phyloP scores from a whole-genome alignment of 2,888 invertebrate species.

The Rhyacophila evoluta region DNA sequence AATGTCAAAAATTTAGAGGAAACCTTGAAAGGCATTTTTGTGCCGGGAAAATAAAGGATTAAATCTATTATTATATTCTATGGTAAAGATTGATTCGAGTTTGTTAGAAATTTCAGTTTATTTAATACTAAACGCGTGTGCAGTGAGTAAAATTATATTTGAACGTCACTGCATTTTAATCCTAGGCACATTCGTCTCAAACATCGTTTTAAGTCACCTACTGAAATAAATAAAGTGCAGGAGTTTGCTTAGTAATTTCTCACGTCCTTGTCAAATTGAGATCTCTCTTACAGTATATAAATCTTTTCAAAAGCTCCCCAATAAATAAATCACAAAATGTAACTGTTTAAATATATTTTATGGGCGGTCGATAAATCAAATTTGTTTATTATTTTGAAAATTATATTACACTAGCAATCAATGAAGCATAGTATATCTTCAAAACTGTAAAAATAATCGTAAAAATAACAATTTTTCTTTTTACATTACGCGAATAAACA shows the following conservation, averaged over 20 bases:
- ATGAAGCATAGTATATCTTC: too few species aligned
- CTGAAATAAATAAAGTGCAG: background rate
- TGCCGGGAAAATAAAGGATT: too few species aligned
- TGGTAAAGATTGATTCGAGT: too few species aligned
- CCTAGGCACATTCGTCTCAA: background rate
- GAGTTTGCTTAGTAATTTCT: background rate
- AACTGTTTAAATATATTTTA: background rate
- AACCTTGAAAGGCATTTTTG: too few species aligned
- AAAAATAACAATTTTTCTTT: too few species aligned
- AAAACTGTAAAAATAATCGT: background rate
- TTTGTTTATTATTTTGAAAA: background rate
- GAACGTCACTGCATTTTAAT: background rate
- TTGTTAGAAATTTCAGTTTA: too few species aligned
- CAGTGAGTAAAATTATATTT: too few species aligned
- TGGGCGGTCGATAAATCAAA: background rate
- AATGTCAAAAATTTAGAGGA: too few species aligned
- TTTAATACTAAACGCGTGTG: too few species aligned
- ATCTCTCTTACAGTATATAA: background rate
- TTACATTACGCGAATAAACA: too few species aligned
- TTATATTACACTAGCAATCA: background rate
- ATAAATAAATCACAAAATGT: background rate
- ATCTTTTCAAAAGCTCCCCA: background rate
- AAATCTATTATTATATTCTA: too few species aligned
- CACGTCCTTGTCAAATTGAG: slow-evolving; percentile 17
- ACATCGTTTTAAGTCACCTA: background rate